Evolutionary conservation across 2,113 vertebrate genomes (phyloP).

Genomic region (Buteo buteo): DNA sequence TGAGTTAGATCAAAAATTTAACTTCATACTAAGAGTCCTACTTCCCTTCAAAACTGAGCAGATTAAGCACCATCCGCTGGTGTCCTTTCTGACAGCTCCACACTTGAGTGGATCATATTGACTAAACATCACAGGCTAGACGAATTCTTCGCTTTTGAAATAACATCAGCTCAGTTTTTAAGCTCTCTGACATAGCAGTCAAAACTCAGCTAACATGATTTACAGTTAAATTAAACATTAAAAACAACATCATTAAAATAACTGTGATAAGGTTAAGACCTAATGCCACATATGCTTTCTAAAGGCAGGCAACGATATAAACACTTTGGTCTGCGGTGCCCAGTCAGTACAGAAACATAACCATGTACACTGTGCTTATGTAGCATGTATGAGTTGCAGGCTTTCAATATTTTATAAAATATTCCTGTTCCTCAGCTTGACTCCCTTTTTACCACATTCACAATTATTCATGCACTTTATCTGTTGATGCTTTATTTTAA

Average conservation of each 20-base stretch:
- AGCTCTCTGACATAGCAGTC: slow-evolving; percentile 59
- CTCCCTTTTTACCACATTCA: background rate
- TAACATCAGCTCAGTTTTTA: slow-evolving; percentile 58
- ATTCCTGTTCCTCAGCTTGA: background rate
- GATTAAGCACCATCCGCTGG: slow-evolving; percentile 16
- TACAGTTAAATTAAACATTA: slow-evolving; percentile 69
- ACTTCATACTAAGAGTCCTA: slow-evolving; percentile 13
- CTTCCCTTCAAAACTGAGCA: slow-evolving; percentile 43
- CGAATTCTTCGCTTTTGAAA: slow-evolving; percentile 52
- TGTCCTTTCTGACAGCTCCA: slow-evolving; percentile 39
- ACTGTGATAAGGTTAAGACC: slow-evolving; percentile 23
- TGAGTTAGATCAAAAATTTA: slow-evolving; percentile 31
- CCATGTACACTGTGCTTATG: background rate
- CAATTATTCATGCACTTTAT: slow-evolving; percentile 9
- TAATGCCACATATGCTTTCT: background rate
- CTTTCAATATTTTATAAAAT: slow-evolving; percentile 27
- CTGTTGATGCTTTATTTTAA: background rate
- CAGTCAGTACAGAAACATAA: background rate
- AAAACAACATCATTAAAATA: slow-evolving; percentile 66
- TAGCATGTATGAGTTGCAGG: background rate
- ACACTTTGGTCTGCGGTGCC: background rate
- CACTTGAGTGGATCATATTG: slow-evolving; percentile 61
- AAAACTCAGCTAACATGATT: slow-evolving; percentile 68
- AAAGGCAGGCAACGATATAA: background rate
- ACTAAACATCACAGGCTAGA: slow-evolving; percentile 62